A percentile compares a stretch with the other conserved stretches of the same genome.
These are phyloP conservation scores for Acipenser oxyrinchus DNA, from an alignment of 2,797 vertebrate species.

Conservation along the genomic window DNA sequence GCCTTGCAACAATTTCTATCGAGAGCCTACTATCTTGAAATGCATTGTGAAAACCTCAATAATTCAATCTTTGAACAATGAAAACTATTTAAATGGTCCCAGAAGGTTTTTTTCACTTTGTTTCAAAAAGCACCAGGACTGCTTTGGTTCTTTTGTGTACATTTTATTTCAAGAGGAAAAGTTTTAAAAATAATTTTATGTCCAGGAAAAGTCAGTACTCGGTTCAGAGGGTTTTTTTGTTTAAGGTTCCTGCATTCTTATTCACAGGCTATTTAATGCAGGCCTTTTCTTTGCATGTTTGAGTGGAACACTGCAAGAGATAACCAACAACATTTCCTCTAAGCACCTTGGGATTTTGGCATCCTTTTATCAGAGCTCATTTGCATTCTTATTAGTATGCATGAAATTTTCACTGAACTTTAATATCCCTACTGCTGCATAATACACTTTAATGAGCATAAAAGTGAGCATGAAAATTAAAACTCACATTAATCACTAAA, in stretches of 20 bases:
- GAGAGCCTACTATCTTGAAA: too few species aligned
- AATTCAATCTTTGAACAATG: background rate
- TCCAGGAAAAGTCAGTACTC: conserved; percentile 8
- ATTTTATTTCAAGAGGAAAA: background rate
- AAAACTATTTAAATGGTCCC: background rate
- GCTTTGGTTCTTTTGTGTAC: conserved; percentile 21
- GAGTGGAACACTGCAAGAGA: conserved; percentile 42
- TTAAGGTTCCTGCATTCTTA: conserved; percentile 11
- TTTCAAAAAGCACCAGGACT: conserved; percentile 20
- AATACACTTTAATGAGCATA: conserved; percentile 71
- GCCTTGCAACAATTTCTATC: too few species aligned
- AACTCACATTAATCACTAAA: conserved; percentile 76
- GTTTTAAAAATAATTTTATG: background rate
- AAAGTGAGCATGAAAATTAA: conserved; percentile 80
- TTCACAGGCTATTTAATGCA: conserved; percentile 35
- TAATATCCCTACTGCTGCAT: conserved; percentile 75
- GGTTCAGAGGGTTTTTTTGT: background rate
- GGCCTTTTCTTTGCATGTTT: conserved; percentile 39
- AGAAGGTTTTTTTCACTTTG: conserved; percentile 25
- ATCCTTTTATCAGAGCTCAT: conserved; percentile 68
- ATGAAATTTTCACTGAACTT: conserved; percentile 81
- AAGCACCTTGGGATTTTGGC: conserved; percentile 51
- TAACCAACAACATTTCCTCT: conserved; percentile 54
- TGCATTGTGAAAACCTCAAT: background rate
- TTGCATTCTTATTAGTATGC: conserved; percentile 80